Base-by-base conservation (phyloP, 2,797 vertebrate genomes). In the Tympanoctomys barrerae region DNA sequence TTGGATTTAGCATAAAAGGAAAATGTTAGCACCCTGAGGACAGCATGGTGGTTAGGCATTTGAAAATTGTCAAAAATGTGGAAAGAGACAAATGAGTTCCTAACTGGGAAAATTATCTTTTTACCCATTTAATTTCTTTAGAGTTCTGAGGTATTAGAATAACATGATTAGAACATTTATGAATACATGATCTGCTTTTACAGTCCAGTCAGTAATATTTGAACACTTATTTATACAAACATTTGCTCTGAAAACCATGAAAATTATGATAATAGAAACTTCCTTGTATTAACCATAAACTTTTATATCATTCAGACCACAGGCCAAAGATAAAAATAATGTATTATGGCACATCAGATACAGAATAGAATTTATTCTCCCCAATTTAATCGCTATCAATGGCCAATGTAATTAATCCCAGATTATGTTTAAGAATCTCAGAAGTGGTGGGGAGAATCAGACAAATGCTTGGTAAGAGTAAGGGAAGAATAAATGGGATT, bases 121-220 rank as follows among this genome's bases (percentile, higher is more conserved):
- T 90, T 14, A 16, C 52, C 75, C 22, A 81, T 39, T 80, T 36
- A 91, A 86, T 79, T 78, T 5, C 33, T 84, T 95, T 91, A n/a
- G 70, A 5, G 19, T 94, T 96, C 33, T 91, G 42, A 59, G 81
- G 7, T 6, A 84, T 49, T 90, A 81, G 28, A 28, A 12, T 36
- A 92, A 31, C 79, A 19, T 70, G 31, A 89, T 75, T 85, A 57
- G 39, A 92, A 95, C n/a, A 54, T 82, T 87, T 89, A 77, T 81
- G 4, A 81, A 86, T 77, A 90, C 90, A 94, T 81, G 9, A 87
- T 68, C 21, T 64, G 26, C 13, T 81, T 94, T 96, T 61, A 39
- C 31, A 87, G 46, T 89, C 80, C 36, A 33, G 12, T 57, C 61
- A 64, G 11, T 84, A 92, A 36, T 87, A 95, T 84, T 68, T 91